Evolutionary conservation across 1,140 invertebrate genomes (phyloP).

Genomic region (Atta texana): DNA sequence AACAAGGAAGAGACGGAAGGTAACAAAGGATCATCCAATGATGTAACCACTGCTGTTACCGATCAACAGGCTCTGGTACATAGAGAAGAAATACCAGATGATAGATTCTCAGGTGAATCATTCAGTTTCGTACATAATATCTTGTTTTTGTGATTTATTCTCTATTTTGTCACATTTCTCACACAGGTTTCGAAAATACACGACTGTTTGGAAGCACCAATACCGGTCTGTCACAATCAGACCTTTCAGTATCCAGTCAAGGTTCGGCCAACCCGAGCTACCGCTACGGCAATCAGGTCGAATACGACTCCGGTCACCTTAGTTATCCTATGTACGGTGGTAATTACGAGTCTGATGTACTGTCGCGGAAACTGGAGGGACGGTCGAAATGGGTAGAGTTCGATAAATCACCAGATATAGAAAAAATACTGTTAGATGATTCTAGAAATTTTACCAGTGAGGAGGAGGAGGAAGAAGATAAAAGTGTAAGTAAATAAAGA

Average conservation of each 20-base stretch:
- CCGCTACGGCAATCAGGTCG: conserved; percentile 91
- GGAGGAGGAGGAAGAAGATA: conserved; percentile 80
- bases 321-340: conserved; percentile 88
- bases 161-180: conserved; percentile 7
- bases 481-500: conserved; percentile 74
- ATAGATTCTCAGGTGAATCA: conserved; percentile 76
- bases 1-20: conserved; percentile 75
- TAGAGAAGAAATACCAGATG: conserved; percentile 83
- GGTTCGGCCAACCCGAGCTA: conserved; percentile 90
- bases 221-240: conserved; percentile 92
- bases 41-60: conserved; percentile 79
- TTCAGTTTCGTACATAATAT: neutral
- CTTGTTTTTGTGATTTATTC: neutral
- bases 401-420: conserved; percentile 84
- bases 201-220: conserved; percentile 86
- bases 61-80: conserved; percentile 88
- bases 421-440: conserved; percentile 81
- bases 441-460: conserved; percentile 80
- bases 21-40: conserved; percentile 77
- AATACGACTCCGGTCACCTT: conserved; percentile 91
- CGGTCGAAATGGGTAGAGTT: conserved; percentile 86
- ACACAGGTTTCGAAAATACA: conserved; percentile 81
- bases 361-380: conserved; percentile 85
- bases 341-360: conserved; percentile 84
- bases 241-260: conserved; percentile 90